Base-by-base conservation (phyloP, 2,113 vertebrate species). In the Dinomys branickii region DNA sequence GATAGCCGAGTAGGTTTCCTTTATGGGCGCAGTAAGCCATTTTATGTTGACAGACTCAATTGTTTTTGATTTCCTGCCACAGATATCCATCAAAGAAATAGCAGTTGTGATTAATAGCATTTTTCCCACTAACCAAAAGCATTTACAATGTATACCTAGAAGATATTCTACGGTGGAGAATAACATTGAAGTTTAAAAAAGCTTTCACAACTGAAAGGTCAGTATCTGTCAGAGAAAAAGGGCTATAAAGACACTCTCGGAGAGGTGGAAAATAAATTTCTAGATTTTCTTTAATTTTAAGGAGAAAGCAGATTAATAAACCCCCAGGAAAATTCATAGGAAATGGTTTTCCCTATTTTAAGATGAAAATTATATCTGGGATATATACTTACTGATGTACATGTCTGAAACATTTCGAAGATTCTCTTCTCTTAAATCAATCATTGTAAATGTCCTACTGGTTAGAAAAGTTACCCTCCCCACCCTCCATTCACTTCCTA, bases 61-160 rank as follows among this genome's bases (percentile, higher is more conserved):
- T 91, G 94, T 69, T 97, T 96, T 96, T 97, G 93, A 97, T 95
- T 97, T 97, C 92, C 85, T 97, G 97, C 96, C 96, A 97, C 65
- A 88, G 41, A 90, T 47, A 96, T 96, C 95, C 93, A 97, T 98
- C 94, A 95, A 50, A 93, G 92, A 91, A 96, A 96, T 35, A 96
- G 75, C 69, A 96, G 87, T 52, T 94, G 82, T 94, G 92, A 97
- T 97, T 98, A 98, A 97, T 95, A 95, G 87, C 77, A 91, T 97
- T 97, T 95, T 97, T 20, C 73, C 41, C 63, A 94, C 85, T 95
- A 97, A 97, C 82, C 61, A 85, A 97, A 97, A 95, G 82, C 90
- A 96, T 89, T 92, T 97, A 94, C 95, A 97, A 93, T 94, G 85
- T 71, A 88, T 91, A 97, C 78, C 50, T 96, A 58, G 94, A 98